These are phyloP conservation scores for Trichacis sp. DNA, from an alignment of 2,888 invertebrate species.

Conservation along the genomic window DNA sequence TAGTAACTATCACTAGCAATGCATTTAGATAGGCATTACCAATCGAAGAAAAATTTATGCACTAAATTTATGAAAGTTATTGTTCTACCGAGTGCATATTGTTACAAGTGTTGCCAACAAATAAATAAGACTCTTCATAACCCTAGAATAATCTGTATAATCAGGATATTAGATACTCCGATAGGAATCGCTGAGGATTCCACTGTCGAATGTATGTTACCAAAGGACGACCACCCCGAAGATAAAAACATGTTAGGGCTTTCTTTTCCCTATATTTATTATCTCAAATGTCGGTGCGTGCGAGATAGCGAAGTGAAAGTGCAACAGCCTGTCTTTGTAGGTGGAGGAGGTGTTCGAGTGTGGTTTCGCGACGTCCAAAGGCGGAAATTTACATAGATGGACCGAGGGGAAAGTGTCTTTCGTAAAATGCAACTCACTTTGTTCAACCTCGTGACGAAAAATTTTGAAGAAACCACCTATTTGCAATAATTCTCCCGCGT, in stretches of 20 bases:
- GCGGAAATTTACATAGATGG: slow-evolving; percentile 52
- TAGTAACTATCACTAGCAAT: no score
- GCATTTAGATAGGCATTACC: no score
- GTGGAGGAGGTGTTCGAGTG: slow-evolving; percentile 34
- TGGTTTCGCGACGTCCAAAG: slow-evolving; percentile 49
- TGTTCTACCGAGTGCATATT: no score
- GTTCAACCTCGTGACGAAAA: slow-evolving; percentile 16
- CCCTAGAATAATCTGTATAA: no score
- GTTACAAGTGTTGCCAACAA: no score
- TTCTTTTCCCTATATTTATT: slow-evolving; percentile 44
- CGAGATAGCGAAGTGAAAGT: slow-evolving; percentile 50
- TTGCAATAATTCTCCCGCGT: slow-evolving; percentile 24
- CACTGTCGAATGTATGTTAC: no score
- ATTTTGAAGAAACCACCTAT: slow-evolving; percentile 20
- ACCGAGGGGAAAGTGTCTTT: slow-evolving; percentile 52
- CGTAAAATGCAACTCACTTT: slow-evolving; percentile 28
- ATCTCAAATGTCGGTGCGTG: slow-evolving; percentile 42
- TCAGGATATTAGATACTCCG: no score
- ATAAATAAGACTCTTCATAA: no score
- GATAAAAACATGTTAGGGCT: slow-evolving; percentile 22
- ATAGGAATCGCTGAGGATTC: no score
- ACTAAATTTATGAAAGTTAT: no score
- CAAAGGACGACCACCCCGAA: slow-evolving; percentile 19
- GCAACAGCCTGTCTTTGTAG: slow-evolving; percentile 45
- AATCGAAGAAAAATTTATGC: no score